Base-by-base conservation (phyloP, 2,797 vertebrate species). In the Gymnothorax reevesii region DNA sequence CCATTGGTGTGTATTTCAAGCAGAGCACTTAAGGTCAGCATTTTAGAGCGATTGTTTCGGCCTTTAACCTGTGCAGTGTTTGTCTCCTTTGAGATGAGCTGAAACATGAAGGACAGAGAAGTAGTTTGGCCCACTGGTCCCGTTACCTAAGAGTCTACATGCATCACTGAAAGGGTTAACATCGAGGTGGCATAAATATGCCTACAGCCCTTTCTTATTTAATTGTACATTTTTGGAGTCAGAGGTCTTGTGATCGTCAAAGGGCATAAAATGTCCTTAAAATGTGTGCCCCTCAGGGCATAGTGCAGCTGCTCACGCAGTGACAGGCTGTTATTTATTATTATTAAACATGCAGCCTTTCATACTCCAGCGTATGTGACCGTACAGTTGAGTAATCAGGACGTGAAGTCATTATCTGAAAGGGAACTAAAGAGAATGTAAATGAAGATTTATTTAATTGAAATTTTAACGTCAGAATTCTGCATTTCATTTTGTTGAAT, bases 271-370 rank as follows among this genome's bases (percentile, higher is more conserved):
- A 64, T 57, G n/a, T n/a, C n/a, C n/a, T n/a, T n/a, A n/a, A n/a
- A n/a, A n/a, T n/a, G n/a, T 20, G n/a, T 17, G 57, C 57, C 83
- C 66, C 64, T 84, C 42, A 52, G n/a, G 33, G 62, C 77, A 20
- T 54, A 85, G 90, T 87, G 83, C 88, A 90, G 87, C 84, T 83
- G 89, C 87, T 87, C 59, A 82, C 82, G 54, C 52, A 86, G 80
- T 88, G 89, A 86, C 90, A 91, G 89, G 82, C 87, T 85, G 86
- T 90, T 88, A 87, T 90, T 88, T 86, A n/a, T n/a, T n/a, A n/a
- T n/a, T n/a, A n/a, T n/a, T n/a, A n/a, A n/a, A n/a, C n/a, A n/a
- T n/a, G n/a, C 62, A 71, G 17, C 22, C 7, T 82, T 85, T 82
- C 83, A 71, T 57, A 25, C 49, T 13, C 13, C 27, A 33, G 25